Evolutionary conservation across 2,888 invertebrate genomes (phyloP).

Genomic region (Meiosimyza decipiens): DNA sequence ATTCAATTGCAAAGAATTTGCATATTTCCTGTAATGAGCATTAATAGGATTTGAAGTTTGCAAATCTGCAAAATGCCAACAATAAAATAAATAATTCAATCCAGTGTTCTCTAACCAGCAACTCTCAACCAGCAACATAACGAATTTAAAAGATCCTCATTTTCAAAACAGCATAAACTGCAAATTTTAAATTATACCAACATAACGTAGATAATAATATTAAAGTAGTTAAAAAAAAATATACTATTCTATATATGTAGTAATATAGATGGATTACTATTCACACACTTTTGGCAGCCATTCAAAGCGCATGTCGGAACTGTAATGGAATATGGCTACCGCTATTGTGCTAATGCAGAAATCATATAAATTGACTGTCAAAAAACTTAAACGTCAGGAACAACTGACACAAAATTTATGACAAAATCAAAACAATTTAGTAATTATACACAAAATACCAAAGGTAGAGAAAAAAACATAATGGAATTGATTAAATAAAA

Average conservation of each 20-base stretch:
- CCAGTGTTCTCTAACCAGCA: too few species aligned
- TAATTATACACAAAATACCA: background rate
- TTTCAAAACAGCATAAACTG: too few species aligned
- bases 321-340: conserved; percentile 32
- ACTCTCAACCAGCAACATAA: too few species aligned
- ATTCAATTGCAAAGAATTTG: too few species aligned
- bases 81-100: too few species aligned
- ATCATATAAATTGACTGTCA: conserved; percentile 38
- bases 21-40: background rate
- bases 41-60: background rate
- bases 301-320: conserved; percentile 30
- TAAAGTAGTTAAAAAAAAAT: background rate
- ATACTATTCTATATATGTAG: background rate
- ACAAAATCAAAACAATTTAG: background rate
- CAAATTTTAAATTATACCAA: too few species aligned
- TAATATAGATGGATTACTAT: conserved; percentile 2
- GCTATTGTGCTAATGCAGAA: conserved; percentile 15
- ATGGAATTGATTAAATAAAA: too few species aligned
- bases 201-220: background rate
- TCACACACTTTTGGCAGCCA: conserved; percentile 34
- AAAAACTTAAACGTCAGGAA: conserved; percentile 36
- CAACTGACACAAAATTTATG: conserved; percentile 45
- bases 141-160: too few species aligned
- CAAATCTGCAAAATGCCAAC: too few species aligned
- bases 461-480: too few species aligned